These are phyloP conservation scores for Sebastes paucispinis DNA, from an alignment of 2,797 vertebrate species.

Conservation along the genomic window DNA sequence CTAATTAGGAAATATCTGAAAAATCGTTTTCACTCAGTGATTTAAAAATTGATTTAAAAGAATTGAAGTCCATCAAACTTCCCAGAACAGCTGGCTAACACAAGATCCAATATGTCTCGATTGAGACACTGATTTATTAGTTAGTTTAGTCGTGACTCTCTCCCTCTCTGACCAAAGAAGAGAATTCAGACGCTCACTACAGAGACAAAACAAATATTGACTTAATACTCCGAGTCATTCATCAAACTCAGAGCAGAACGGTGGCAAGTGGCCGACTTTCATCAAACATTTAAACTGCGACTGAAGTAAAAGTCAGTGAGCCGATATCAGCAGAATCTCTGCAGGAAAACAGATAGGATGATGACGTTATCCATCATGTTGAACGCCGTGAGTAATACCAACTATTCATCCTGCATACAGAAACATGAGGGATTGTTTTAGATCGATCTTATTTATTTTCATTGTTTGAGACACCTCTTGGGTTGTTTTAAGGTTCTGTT, in stretches of 20 bases:
- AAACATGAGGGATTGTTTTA: not conserved
- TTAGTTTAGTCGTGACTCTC: not conserved
- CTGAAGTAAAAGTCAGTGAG: not conserved
- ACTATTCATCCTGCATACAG: not conserved
- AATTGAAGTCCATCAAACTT: not conserved
- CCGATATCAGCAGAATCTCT: not conserved
- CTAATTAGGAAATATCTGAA: not conserved
- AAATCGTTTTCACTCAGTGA: accelerated
- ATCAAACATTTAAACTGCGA: not conserved
- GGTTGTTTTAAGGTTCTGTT: not conserved
- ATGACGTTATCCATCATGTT: not conserved
- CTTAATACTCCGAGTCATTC: not conserved
- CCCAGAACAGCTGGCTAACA: not conserved
- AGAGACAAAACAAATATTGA: not conserved
- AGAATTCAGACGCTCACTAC: not conserved
- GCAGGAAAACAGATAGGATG: not conserved
- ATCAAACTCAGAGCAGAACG: slow-evolving; percentile 1
- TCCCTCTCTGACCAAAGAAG: not conserved
- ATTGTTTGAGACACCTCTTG: not conserved
- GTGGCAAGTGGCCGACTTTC: not conserved
- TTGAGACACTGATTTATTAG: not conserved
- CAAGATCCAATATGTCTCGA: accelerated
- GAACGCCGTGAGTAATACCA: not conserved
- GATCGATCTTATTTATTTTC: not conserved
- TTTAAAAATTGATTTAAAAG: not conserved